These are phyloP conservation scores for Chiroxiphia lanceolata DNA, from an alignment of 2,797 vertebrate genomes.

Conservation along the genomic window DNA sequence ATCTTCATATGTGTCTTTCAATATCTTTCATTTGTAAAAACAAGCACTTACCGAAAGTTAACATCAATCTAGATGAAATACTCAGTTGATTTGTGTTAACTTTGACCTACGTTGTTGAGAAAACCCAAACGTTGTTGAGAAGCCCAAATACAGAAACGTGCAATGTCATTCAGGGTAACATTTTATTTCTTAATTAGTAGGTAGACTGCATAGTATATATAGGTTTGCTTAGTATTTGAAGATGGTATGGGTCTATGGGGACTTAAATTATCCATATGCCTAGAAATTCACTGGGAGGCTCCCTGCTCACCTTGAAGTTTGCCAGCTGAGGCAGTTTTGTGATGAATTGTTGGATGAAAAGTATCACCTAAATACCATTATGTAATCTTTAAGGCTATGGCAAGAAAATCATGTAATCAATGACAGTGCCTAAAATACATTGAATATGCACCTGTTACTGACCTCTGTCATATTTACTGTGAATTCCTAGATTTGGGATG, in stretches of 20 bases:
- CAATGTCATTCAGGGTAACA: neutral
- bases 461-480: neutral
- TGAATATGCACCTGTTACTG: neutral
- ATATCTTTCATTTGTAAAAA: neutral
- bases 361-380: neutral
- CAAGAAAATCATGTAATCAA: neutral
- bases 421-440: neutral
- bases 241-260: neutral
- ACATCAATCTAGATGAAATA: neutral
- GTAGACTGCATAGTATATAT: neutral
- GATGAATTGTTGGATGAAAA: neutral
- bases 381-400: neutral
- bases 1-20: neutral
- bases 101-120: neutral
- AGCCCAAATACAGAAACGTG: neutral
- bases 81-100: neutral
- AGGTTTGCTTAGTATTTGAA: neutral
- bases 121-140: neutral
- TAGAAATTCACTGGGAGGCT: neutral
- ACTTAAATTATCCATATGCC: neutral
- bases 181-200: neutral
- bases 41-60: neutral
- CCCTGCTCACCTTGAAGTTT: neutral
- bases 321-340: neutral
- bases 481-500: slow-evolving; percentile 91